Base-by-base conservation (phyloP, 1,140 invertebrate species). In the Parasteatoda tepidariorum region DNA sequence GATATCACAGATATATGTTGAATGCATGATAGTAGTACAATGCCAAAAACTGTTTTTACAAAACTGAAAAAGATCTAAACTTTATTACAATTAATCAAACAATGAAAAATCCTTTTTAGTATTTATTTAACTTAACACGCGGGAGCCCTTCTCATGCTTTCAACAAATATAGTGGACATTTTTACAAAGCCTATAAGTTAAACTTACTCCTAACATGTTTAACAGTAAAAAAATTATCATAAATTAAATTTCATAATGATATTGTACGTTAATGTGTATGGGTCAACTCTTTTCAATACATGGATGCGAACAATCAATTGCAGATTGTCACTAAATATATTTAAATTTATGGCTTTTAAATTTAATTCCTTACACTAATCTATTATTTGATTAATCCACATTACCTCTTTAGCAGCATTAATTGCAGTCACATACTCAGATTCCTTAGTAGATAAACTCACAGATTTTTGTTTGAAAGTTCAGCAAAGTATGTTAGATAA, bases 381-480 rank as follows among this genome's bases (percentile, higher is more conserved):
- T 0, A 87, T 33, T 15, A 31, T 41, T n/a, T n/a, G n/a, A n/a
- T 41, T 59, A 31, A 87, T 41, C 81, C 84, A 88, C 4, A 87
- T 74, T 85, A 34, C 88, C 87, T 86, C 88, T 87, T 68, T 89
- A 57, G 78, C 87, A 55, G 87, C 86, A 85, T 88, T 88, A 71
- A 88, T 86, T 68, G 88, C 67, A 18, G 87, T 79, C 76, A 89
- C 87, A 79, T 88, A 89, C 76, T 90, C 89, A 4, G 88, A 86
- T 86, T 89, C 88, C 2, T 86, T 86, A 31, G 85, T 85, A 3
- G 86, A 88, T 13, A 89, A 83, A 30, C 88, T 87, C n/a, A 88
- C 85, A 9, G 64, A 85, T 22, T 79, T 83, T 68, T 89, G 88
- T 68, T 87, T 86, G 71, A 71, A 83, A 54, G 57, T 73, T 66